phyloP scores from a whole-genome alignment of 1,140 invertebrate genomes.

The Delia radicum region DNA sequence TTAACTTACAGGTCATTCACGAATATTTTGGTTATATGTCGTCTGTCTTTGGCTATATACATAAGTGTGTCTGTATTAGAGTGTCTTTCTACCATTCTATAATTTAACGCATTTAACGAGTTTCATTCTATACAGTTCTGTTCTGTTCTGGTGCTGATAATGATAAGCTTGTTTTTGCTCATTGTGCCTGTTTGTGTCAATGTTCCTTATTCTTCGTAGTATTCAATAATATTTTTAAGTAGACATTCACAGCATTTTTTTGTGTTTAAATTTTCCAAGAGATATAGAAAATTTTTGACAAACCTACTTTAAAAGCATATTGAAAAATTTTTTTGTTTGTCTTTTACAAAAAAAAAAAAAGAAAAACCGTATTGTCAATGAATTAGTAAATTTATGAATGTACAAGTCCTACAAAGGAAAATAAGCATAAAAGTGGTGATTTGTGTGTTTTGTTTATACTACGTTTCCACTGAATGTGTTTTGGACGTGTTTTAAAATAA shows the following conservation, averaged over 20 bases:
- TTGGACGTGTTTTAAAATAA: no score
- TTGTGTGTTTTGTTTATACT: background rate
- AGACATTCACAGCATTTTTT: slow-evolving; percentile 5
- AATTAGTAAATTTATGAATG: background rate
- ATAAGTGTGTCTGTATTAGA: background rate
- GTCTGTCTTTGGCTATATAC: background rate
- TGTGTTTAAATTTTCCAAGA: background rate
- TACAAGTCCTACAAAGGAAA: background rate
- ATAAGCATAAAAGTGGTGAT: background rate
- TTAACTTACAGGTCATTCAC: background rate
- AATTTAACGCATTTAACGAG: slow-evolving; percentile 12
- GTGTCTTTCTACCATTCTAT: background rate
- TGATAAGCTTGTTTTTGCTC: slow-evolving; percentile 4
- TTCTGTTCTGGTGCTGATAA: slow-evolving; percentile 22
- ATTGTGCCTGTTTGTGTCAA: background rate
- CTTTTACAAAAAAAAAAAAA: background rate
- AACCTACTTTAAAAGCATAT: background rate
- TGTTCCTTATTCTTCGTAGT: background rate
- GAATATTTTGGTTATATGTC: background rate
- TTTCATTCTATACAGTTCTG: background rate
- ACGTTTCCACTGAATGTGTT: background rate
- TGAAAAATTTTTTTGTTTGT: background rate
- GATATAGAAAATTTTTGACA: background rate
- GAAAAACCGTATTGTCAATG: background rate
- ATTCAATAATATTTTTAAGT: slow-evolving; percentile 3